Evolutionary conservation across 2,113 vertebrate genomes (phyloP), one percentile per base, ranked within the genome.

Genomic region (Orientallactaga bullata): DNA sequence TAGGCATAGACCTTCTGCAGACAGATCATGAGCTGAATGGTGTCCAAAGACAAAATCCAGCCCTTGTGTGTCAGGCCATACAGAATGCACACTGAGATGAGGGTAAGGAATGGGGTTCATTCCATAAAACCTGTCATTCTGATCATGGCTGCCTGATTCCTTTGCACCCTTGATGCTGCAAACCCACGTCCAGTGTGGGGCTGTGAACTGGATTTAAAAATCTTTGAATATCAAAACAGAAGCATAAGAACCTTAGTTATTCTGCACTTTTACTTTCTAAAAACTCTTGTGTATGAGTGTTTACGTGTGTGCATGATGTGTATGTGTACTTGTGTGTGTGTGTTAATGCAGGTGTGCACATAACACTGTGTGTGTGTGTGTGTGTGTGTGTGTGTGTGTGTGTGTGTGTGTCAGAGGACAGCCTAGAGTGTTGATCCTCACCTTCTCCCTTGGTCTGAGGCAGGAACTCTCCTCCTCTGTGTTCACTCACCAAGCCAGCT

Each of bases 1-100:
- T 0, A 58, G 91, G 76, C 83, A 73, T 66, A 39, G 47, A 87
- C 47, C 79, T 61, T 94, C 69, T 74, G 23, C 0, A 32, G 94
- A 73, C 37, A 39, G 94, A 71, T 61, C 61, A 90, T 65, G 85
- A 94, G 88, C 58, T 79, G 74, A 93, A 84, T 0, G 3, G 20
- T 42, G 89, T 95, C 95, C 88, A 84, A 88, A 93, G 32, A 83
- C 79, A 86, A 93, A 93, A 87, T 21, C n/a, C 68, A 90, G 90
- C 81, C 93, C 2, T 65, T 42, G 76, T 8, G 11, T 3, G 51
- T 55, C 1, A 37, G 78, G 94, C 47, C 65, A 80, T 20, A 77
- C 30, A 32, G 13, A 81, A 88, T 77, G 17, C 72, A 83, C 2
- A 35, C 3, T 95, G 93, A 86, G 81, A 77, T 26, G 89, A 90